phyloP scores from a whole-genome alignment of 2,797 vertebrate species.

The Tenualosa ilisha region DNA sequence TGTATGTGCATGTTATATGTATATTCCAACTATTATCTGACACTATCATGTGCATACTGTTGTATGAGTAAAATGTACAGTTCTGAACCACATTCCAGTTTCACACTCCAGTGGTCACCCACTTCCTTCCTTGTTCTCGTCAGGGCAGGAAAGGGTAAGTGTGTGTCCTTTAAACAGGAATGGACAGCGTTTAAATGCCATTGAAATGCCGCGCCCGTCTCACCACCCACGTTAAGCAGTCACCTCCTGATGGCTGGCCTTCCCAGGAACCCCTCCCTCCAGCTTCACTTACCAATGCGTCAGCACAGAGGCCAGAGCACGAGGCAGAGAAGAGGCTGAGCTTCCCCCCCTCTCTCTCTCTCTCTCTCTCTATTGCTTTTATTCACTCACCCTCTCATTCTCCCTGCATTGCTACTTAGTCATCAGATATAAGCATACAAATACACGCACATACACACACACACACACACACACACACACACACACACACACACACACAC shows the following conservation, averaged over 20 bases:
- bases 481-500: no score
- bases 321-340: not conserved
- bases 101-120: not conserved
- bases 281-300: not conserved
- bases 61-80: no score
- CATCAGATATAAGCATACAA: not conserved
- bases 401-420: not conserved
- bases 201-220: slow-evolving; percentile 54
- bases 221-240: slow-evolving; percentile 32
- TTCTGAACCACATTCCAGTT: not conserved
- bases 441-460: no score
- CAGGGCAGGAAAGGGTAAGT: slow-evolving; percentile 7
- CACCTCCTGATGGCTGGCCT: not conserved
- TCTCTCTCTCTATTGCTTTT: not conserved
- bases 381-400: not conserved
- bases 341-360: not conserved
- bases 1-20: not conserved
- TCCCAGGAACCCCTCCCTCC: slow-evolving; percentile 49
- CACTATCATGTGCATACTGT: not conserved
- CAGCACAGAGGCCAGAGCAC: not conserved
- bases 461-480: no score
- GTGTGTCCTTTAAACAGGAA: slow-evolving; percentile 24
- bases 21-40: not conserved
- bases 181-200: slow-evolving; percentile 53
- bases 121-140: not conserved